Percentiles rank a stretch among this genome's conserved stretches.
These are phyloP conservation scores for Falco punctatus DNA, from an alignment of 2,113 vertebrate genomes.

Conservation along the genomic window DNA sequence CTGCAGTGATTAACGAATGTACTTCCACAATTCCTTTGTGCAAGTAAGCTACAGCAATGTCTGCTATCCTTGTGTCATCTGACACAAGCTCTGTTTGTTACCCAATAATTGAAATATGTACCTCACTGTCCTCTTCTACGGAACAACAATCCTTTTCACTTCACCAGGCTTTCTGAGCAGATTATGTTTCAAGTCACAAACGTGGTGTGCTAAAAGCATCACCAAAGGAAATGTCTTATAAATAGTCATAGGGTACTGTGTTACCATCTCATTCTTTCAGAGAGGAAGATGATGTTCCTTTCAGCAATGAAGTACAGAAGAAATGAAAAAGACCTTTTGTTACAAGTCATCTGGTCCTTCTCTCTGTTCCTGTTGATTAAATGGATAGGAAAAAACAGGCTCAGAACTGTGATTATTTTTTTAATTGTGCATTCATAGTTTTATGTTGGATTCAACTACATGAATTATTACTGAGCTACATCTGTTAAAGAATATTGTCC, in stretches of 20 bases:
- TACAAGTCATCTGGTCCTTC: neutral
- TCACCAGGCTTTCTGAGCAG: neutral
- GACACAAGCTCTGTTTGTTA: neutral
- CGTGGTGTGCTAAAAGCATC: neutral
- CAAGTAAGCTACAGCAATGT: neutral
- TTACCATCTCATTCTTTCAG: neutral
- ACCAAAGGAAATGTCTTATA: neutral
- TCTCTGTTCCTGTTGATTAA: neutral
- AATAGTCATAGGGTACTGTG: neutral
- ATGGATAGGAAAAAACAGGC: neutral
- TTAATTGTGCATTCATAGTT: neutral
- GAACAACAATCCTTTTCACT: neutral
- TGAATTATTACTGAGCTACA: slow-evolving; percentile 3
- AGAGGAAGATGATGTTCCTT: neutral
- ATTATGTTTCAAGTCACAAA: neutral
- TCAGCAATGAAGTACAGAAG: neutral
- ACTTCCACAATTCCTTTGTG: neutral
- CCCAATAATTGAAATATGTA: neutral
- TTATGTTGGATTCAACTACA: neutral
- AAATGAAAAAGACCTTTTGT: neutral
- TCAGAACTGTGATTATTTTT: neutral
- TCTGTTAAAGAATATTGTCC: neutral
- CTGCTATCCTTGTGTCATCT: neutral
- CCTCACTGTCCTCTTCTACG: neutral
- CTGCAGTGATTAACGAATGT: neutral